Conservation (phyloP, 2,888 invertebrate species). For the Hetaerina titia region DNA sequence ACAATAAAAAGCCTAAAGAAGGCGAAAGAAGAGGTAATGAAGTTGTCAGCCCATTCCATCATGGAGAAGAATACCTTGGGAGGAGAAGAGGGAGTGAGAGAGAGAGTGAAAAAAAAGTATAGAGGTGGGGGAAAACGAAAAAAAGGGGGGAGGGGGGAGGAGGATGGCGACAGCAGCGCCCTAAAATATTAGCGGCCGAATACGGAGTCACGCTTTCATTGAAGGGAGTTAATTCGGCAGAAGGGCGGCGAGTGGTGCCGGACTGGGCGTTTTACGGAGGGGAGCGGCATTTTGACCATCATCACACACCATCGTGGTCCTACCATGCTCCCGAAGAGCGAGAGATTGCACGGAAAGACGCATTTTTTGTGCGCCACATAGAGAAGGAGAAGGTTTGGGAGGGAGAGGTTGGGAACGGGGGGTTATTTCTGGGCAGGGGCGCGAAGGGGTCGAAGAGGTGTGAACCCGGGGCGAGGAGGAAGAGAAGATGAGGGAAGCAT, state of each 20-base stretch:
- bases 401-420: not conserved
- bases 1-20: not conserved
- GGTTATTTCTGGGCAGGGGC: conserved; percentile 30
- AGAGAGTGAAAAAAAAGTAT: not conserved
- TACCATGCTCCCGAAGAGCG: not conserved
- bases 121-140: conserved; percentile 46
- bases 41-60: conserved; percentile 67
- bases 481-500: not conserved
- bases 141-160: not conserved
- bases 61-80: conserved; percentile 68
- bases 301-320: not conserved
- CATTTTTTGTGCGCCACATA: not conserved
- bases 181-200: conserved; percentile 70
- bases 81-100: conserved; percentile 45
- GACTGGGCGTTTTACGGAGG: not conserved
- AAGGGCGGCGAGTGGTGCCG: not conserved
- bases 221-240: conserved; percentile 46
- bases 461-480: not conserved
- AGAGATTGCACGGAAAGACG: not conserved
- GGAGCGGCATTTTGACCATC: not conserved
- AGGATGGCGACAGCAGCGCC: conserved; percentile 68
- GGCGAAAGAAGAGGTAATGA: conserved; percentile 25
- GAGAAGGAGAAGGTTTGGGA: too few species aligned
- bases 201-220: conserved; percentile 34
- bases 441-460: not conserved